Conservation (phyloP, 1,140 invertebrate species). For the Caenorhabditis tropicalis region DNA sequence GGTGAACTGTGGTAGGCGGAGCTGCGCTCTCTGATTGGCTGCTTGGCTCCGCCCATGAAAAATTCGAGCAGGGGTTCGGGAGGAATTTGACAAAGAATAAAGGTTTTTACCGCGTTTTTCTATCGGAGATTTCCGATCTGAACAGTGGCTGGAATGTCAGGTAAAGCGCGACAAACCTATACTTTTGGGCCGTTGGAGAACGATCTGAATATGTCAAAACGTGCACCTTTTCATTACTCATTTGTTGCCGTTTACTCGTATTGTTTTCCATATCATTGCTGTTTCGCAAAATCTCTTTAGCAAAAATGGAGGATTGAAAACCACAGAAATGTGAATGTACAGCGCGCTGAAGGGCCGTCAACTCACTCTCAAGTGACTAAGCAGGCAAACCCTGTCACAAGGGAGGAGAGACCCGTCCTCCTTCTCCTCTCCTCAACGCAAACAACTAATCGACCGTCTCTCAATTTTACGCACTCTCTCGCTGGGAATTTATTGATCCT, state of each 20-base stretch:
- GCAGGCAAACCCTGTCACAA: neutral
- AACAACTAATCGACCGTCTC: slow-evolving; percentile 1
- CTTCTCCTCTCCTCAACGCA: neutral
- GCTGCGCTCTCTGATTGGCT: neutral
- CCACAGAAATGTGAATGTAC: neutral
- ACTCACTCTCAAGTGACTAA: slow-evolving; percentile 27
- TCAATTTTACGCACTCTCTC: neutral
- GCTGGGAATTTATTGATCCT: neutral
- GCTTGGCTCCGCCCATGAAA: neutral
- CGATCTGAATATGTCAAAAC: too few relatives aligned
- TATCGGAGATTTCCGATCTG: neutral
- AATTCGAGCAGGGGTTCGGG: slow-evolving; percentile 22
- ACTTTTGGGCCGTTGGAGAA: too few relatives aligned
- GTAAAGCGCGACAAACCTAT: too few relatives aligned
- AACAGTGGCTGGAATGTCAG: neutral
- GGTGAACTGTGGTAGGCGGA: neutral
- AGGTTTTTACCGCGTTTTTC: neutral
- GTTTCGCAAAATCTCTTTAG: neutral
- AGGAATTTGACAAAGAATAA: neutral
- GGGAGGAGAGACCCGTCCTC: neutral
- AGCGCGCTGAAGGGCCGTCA: slow-evolving; percentile 8
- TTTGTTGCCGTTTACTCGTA: too few relatives aligned
- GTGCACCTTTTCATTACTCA: too few relatives aligned
- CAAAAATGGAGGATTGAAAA: slow-evolving; percentile 10
- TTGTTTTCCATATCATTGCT: too few relatives aligned